Percentiles rank a stretch among this genome's conserved stretches.
These are phyloP conservation scores for Drosophila incognita DNA, from an alignment of 2,888 invertebrate genomes.

Conservation along the genomic window DNA sequence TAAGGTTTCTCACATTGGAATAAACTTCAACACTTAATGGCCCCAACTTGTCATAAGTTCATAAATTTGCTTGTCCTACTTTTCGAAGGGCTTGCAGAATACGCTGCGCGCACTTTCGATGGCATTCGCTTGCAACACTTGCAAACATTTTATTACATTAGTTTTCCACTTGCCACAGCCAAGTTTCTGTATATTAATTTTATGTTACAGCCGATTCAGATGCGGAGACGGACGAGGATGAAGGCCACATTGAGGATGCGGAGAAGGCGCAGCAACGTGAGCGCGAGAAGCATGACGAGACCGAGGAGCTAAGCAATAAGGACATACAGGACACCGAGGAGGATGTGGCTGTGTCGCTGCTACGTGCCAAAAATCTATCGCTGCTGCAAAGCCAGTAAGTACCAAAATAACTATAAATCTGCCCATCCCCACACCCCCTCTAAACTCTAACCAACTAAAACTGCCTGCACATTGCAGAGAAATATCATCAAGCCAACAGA, in stretches of 20 bases:
- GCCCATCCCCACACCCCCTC: slow-evolving; percentile 10
- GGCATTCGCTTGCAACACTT: slow-evolving; percentile 18
- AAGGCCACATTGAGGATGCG: slow-evolving; percentile 84
- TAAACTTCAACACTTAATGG: neutral
- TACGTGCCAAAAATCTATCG: slow-evolving; percentile 86
- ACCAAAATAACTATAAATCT: slow-evolving; percentile 15
- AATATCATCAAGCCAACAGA: slow-evolving; percentile 94
- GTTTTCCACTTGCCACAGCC: slow-evolving; percentile 32
- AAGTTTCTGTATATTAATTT: neutral
- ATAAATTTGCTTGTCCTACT: slow-evolving; percentile 15
- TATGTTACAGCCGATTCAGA: slow-evolving; percentile 82
- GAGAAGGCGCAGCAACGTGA: slow-evolving; percentile 82
- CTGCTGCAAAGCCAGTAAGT: slow-evolving; percentile 87
- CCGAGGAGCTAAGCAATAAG: slow-evolving; percentile 83
- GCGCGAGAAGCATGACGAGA: slow-evolving; percentile 83
- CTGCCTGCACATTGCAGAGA: slow-evolving; percentile 88
- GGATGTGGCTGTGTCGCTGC: slow-evolving; percentile 84
- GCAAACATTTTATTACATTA: slow-evolving; percentile 42
- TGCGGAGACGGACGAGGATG: slow-evolving; percentile 85
- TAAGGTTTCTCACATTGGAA: neutral
- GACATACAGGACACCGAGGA: slow-evolving; percentile 83
- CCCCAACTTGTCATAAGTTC: neutral
- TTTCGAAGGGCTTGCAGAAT: slow-evolving; percentile 32
- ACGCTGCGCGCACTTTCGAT: slow-evolving; percentile 10
- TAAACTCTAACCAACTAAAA: slow-evolving; percentile 54